Conservation (phyloP, 2,113 vertebrate genomes). For the Progne subis region DNA sequence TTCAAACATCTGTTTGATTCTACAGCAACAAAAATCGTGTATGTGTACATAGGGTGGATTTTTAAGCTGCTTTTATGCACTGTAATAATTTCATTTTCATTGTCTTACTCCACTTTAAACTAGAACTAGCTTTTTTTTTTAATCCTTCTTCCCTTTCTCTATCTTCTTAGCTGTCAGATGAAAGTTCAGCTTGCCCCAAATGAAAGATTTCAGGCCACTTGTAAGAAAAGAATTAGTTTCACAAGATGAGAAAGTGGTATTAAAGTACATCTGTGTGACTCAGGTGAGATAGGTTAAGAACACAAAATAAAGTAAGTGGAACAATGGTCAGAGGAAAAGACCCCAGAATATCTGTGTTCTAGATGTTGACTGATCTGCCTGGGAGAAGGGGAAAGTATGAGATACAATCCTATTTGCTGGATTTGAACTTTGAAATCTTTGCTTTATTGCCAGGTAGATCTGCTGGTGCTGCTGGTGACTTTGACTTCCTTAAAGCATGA, state of each 20-base stretch:
- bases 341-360: neutral
- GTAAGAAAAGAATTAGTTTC: neutral
- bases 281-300: neutral
- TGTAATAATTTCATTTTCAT: neutral
- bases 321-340: neutral
- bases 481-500: neutral
- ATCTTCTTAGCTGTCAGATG: neutral
- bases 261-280: neutral
- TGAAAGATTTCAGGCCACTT: neutral
- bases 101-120: neutral
- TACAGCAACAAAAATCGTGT: neutral
- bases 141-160: neutral
- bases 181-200: neutral
- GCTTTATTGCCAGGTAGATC: neutral
- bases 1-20: neutral
- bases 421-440: neutral
- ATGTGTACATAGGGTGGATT: neutral
- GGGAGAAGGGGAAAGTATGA: neutral
- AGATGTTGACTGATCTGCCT: neutral
- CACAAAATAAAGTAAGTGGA: neutral
- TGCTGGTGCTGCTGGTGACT: neutral
- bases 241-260: neutral
- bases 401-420: accelerated
- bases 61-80: neutral
- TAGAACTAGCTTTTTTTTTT: neutral